phyloP scores from a whole-genome alignment of 2,888 invertebrate species.

The Clunio marinus region DNA sequence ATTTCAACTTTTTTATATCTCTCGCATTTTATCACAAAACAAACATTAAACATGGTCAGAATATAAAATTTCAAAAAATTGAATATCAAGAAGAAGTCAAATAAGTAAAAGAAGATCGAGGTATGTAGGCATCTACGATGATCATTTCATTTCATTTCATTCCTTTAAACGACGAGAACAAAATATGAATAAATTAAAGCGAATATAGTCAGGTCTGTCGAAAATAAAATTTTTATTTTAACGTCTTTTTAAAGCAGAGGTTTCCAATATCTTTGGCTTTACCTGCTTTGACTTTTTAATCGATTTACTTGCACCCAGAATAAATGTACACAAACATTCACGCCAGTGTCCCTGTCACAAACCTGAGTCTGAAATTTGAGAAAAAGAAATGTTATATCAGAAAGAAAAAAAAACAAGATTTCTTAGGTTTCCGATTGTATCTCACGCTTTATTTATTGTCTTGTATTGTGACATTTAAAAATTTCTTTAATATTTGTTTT shows the following conservation, averaged over 20 bases:
- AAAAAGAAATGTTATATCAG: not conserved
- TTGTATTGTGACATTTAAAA: constrained; percentile 31
- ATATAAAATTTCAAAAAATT: constrained; percentile 9
- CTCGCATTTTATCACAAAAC: constrained; percentile 26
- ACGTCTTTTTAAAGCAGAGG: constrained; percentile 26
- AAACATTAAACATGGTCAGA: constrained; percentile 3
- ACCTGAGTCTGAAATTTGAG: not conserved
- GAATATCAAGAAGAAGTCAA: not conserved
- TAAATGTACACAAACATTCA: not conserved
- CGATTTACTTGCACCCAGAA: not conserved
- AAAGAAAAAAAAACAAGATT: constrained; percentile 19
- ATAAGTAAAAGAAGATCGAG: not conserved
- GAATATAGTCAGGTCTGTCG: constrained; percentile 19
- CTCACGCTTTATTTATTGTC: constrained; percentile 30
- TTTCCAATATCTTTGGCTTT: not conserved
- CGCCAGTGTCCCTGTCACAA: not conserved
- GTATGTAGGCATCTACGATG: no score
- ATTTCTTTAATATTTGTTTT: constrained; percentile 33
- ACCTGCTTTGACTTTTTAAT: not conserved
- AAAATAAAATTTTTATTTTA: constrained; percentile 31
- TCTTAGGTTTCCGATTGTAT: constrained; percentile 15
- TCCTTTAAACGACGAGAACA: constrained; percentile 18
- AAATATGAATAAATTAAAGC: constrained; percentile 34
- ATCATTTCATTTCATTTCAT: no score
- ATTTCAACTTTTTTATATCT: constrained; percentile 21